These are phyloP conservation scores for Stomorhina lunata DNA, from an alignment of 2,888 invertebrate species.

Conservation along the genomic window DNA sequence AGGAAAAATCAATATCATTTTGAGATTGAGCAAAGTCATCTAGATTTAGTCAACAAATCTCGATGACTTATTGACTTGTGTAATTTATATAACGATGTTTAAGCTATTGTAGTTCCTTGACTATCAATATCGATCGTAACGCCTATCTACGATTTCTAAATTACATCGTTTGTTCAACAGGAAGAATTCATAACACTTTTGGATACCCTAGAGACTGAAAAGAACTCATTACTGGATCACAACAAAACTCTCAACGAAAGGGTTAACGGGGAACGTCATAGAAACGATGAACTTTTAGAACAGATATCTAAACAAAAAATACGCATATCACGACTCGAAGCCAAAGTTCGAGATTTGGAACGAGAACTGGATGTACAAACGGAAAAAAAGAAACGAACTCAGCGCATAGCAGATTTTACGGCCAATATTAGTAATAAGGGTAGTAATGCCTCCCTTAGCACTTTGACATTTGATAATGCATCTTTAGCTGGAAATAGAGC, in stretches of 20 bases:
- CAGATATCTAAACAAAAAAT: slow-evolving; percentile 74
- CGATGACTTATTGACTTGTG: too few species aligned
- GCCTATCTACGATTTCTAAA: neutral
- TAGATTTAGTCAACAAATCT: too few species aligned
- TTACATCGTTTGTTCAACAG: slow-evolving; percentile 64
- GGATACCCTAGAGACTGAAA: slow-evolving; percentile 76
- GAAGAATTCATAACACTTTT: slow-evolving; percentile 77
- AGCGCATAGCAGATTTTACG: slow-evolving; percentile 76
- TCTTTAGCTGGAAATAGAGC: slow-evolving; percentile 60
- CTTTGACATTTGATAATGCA: slow-evolving; percentile 76
- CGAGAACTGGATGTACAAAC: slow-evolving; percentile 73
- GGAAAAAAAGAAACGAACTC: slow-evolving; percentile 76
- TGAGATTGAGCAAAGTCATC: too few species aligned
- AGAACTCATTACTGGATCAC: slow-evolving; percentile 72
- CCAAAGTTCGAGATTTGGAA: slow-evolving; percentile 76
- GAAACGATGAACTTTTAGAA: slow-evolving; percentile 71
- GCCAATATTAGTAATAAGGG: slow-evolving; percentile 68
- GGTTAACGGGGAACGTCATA: slow-evolving; percentile 71
- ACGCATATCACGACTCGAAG: slow-evolving; percentile 75
- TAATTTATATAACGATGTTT: too few species aligned
- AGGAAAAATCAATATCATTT: too few species aligned
- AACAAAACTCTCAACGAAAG: slow-evolving; percentile 72
- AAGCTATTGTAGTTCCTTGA: too few species aligned
- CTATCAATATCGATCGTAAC: too few species aligned
- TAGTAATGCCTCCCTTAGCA: slow-evolving; percentile 68